Base-by-base conservation (phyloP, 1,140 invertebrate species). In the Lutraria rhynchaena region DNA sequence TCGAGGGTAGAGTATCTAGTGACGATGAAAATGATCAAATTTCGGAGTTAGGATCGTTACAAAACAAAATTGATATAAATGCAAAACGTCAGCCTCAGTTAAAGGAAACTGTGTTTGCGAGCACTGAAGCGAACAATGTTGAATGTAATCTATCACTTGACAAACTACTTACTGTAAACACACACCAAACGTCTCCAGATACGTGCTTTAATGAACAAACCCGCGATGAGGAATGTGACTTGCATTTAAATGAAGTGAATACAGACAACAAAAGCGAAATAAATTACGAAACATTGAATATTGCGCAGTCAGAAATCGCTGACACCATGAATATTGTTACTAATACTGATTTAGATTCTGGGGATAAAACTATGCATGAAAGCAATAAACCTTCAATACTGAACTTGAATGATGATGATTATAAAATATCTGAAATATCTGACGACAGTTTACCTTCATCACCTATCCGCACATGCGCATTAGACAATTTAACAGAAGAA, bases 381-480 rank as follows among this genome's bases (percentile, higher is more conserved):
- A 75, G 5, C 31, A 44, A 46, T 4, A 75, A 63, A 75, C 31
- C 31, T 1, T 35, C 58, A 33, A 33, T 11, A 19, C 22, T 61
- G 33, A 49, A 75, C 31, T 51, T 75, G 29, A 75, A 75, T 44
- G 73, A 49, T 17, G 73, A 63, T 49, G 58, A 63, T 29, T 60
- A 60, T 46, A 51, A 75, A 61, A 75, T 75, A 49, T 75, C 73
- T 60, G 73, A 75, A 24, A 46, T 75, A 31, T 78, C 75, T 37
- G 75, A 69, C 61, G 75, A 69, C 63, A 57, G 49, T 67, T 78
- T 78, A 31, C 75, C 63, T 2, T 33, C 77, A 5, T 81, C 78
- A 0, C 78, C 78, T 15, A 27, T 81, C n/a, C 67, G 69, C n/a
- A 81, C 78, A 51, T 81, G 78, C 35, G 78, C 78, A 63, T 27